These are phyloP conservation scores for Axinella damicornis DNA, from an alignment of 37 sponge, comb jelly and placozoan species.

Conservation along the genomic window DNA sequence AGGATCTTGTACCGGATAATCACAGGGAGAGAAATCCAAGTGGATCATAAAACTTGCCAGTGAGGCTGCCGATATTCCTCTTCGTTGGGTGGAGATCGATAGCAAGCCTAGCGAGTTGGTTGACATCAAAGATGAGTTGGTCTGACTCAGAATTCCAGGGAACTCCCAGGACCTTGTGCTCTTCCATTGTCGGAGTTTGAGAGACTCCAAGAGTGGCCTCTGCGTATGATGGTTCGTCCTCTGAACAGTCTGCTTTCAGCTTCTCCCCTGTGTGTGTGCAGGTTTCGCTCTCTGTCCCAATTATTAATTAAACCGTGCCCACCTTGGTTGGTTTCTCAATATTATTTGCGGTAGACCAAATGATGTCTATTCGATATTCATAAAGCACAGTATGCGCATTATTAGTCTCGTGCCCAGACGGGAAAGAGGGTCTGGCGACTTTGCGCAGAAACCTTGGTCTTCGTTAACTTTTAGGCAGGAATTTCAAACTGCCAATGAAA, in stretches of 20 bases:
- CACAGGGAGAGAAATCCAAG: constrained; percentile 32
- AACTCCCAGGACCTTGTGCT: constrained; percentile 36
- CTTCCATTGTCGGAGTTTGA: background rate
- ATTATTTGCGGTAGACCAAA: too few species aligned
- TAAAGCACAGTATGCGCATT: too few species aligned
- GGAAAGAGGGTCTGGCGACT: too few species aligned
- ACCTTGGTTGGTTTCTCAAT: too few species aligned
- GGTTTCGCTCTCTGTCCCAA: too few species aligned
- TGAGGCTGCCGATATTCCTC: constrained; percentile 16
- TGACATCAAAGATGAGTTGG: constrained; percentile 3
- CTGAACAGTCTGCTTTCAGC: background rate
- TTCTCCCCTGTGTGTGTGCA: too few species aligned
- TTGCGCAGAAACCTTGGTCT: too few species aligned
- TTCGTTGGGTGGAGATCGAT: constrained; percentile 2
- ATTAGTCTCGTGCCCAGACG: too few species aligned
- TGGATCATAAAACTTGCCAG: constrained; percentile 31
- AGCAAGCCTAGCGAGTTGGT: background rate
- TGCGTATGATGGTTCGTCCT: constrained; percentile 23
- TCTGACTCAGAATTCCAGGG: constrained; percentile 1
- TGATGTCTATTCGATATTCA: too few species aligned
- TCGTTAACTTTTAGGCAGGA: too few species aligned
- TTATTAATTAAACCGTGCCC: too few species aligned
- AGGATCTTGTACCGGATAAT: constrained; percentile 18
- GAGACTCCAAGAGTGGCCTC: constrained; percentile 4
- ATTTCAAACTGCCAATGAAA: too few species aligned